Evolutionary conservation across 2,113 vertebrate genomes (phyloP), one percentile per base, ranked within the genome.

Genomic region (Hymenochirus boettgeri): DNA sequence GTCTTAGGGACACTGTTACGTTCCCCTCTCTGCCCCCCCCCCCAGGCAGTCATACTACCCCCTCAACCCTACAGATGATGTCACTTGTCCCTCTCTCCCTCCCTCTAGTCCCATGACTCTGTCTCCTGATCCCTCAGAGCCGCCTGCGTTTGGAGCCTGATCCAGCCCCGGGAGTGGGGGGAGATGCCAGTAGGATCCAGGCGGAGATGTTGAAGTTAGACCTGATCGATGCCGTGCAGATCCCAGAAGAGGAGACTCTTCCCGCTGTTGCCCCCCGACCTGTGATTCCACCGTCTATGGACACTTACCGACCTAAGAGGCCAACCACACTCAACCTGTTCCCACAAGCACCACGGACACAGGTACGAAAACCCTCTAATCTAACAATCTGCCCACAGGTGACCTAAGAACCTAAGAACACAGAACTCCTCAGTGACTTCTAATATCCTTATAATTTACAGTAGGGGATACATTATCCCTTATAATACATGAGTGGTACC

Each of bases 271-370:
- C 73, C 2, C 80, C 78, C 72, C 84, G 58, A 22, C 87, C 87
- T 5, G 76, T 83, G 3, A 82, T 65, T 56, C 83, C 83, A 46
- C 84, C 77, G 46, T 87, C 89, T 77, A 94, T 94, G 78, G 93
- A 96, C 72, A 91, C 91, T 27, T 96, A 98, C 82, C 80, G 93
- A 29, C 95, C 95, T 74, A 98, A 98, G 85, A 81, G 93, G 77
- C 95, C 95, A 71, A 97, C 94, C 58, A 98, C 94, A 15, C 93
- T 98, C 77, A 96, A 96, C 88, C 91, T 98, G 72, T 95, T 98
- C 81, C 90, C 95, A 48, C 91, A 96, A 77, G 91, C 96, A 81
- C 95, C 95, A 51, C 91, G 93, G 61, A 92, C 94, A 80, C 94
- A 96, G 93, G 95, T 98, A 76, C 77, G 10, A 35, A 35, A 35